Conservation (phyloP, 2,888 invertebrate genomes). For the Yponomeuta sedellus region DNA sequence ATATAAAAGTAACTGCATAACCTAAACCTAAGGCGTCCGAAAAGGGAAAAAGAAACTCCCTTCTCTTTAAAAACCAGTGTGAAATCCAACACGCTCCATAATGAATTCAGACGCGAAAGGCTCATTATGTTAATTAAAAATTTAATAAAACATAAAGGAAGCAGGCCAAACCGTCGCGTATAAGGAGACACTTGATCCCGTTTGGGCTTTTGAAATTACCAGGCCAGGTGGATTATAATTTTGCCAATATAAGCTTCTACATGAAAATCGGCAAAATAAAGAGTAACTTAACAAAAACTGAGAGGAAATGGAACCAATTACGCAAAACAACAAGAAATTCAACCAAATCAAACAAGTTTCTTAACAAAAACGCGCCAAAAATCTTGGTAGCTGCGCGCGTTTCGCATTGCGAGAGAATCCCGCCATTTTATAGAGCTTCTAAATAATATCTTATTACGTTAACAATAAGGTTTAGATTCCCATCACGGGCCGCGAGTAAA, state of each 20-base stretch:
- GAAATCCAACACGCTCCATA: conserved; percentile 13
- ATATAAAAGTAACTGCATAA: neutral
- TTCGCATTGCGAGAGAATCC: conserved; percentile 9
- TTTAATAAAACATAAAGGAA: conserved; percentile 1
- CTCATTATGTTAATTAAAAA: conserved; percentile 15
- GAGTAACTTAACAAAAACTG: neutral
- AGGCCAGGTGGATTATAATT: neutral
- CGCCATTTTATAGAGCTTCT: neutral
- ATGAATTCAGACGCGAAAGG: conserved; percentile 7
- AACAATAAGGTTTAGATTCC: neutral
- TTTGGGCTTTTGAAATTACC: neutral
- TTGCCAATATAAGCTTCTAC: neutral
- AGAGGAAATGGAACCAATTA: neutral
- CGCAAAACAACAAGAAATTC: neutral
- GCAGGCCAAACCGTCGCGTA: neutral
- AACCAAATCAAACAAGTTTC: neutral
- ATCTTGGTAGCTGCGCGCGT: conserved; percentile 10
- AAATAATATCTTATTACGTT: neutral
- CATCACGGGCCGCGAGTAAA: neutral
- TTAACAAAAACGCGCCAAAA: conserved; percentile 8
- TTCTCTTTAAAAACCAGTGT: neutral
- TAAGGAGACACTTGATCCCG: neutral
- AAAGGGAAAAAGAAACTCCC: neutral
- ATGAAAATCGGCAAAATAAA: neutral
- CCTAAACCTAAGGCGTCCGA: neutral